Evolutionary conservation across 2,797 vertebrate species (phyloP).

Genomic region (Alca torda): DNA sequence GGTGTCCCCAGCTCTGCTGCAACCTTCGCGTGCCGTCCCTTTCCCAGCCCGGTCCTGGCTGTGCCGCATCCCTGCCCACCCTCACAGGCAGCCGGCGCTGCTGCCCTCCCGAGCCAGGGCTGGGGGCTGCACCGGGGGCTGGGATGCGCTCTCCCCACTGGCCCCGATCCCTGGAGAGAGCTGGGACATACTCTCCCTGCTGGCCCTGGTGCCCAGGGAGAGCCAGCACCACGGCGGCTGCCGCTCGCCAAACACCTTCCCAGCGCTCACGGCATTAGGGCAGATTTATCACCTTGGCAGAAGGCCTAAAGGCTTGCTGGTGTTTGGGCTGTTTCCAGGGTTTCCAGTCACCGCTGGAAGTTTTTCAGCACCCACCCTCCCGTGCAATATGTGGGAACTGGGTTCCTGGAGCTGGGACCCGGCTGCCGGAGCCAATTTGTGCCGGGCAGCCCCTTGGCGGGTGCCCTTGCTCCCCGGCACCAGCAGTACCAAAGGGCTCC

Average conservation of each 20-base stretch:
- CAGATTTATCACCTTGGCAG: not conserved
- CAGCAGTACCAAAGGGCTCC: not conserved
- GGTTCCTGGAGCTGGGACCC: not conserved
- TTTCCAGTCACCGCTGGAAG: not conserved
- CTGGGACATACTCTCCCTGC: accelerated
- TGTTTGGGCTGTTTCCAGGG: conserved; percentile 4
- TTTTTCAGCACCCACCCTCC: not conserved
- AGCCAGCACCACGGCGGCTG: not conserved
- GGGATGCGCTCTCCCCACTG: accelerated
- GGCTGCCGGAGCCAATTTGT: not conserved
- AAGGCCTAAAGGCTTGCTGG: not conserved
- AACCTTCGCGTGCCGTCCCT: not conserved
- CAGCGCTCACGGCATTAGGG: not conserved
- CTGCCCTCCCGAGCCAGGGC: not conserved
- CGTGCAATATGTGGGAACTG: not conserved
- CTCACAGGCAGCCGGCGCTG: not conserved
- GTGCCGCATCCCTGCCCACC: not conserved
- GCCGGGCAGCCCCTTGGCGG: not conserved
- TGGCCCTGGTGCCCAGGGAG: not conserved
- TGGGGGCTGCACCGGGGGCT: not conserved
- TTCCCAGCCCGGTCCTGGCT: not conserved
- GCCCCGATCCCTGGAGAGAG: not conserved
- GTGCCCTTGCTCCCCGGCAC: not conserved
- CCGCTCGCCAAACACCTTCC: not conserved
- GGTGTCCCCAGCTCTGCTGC: too few relatives aligned